phyloP scores from a whole-genome alignment of 1,140 invertebrate genomes.

The Agraylea sexmaculata region DNA sequence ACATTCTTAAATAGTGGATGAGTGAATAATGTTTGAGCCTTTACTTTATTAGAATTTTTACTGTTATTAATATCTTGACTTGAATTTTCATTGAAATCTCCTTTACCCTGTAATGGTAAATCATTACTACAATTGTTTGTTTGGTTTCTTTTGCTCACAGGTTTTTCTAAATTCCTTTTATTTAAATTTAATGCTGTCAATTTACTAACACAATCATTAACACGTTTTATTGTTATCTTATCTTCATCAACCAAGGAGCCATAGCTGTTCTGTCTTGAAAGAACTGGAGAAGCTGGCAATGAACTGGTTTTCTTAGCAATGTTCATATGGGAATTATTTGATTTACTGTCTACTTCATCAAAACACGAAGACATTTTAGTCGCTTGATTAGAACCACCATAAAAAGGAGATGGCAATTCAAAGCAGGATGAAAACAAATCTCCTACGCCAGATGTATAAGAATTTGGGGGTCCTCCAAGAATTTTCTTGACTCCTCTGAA shows the following conservation, averaged over 20 bases:
- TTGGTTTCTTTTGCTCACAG: no score
- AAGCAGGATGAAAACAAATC: constrained; percentile 64
- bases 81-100: constrained; percentile 3
- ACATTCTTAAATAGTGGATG: constrained; percentile 38
- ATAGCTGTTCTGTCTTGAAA: constrained; percentile 22
- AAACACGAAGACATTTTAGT: constrained; percentile 14
- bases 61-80: constrained; percentile 1
- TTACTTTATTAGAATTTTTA: constrained; percentile 23
- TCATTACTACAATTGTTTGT: no score
- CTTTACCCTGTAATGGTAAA: not conserved
- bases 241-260: constrained; percentile 11
- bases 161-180: no score
- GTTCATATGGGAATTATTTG: constrained; percentile 2
- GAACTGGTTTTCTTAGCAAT: constrained; percentile 11
- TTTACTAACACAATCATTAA: constrained; percentile 18
- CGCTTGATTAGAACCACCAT: constrained; percentile 14
- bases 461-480: constrained; percentile 44
- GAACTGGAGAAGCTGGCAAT: constrained; percentile 23
- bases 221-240: constrained; percentile 1
- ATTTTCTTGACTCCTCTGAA: constrained; percentile 67
- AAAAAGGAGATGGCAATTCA: constrained; percentile 53
- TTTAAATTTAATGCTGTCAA: no score
- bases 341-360: constrained; percentile 17
- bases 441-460: constrained; percentile 32
- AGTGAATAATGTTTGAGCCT: constrained; percentile 33